Base-by-base conservation (phyloP, 1,140 invertebrate species). In the Eupristina koningsbergeri region DNA sequence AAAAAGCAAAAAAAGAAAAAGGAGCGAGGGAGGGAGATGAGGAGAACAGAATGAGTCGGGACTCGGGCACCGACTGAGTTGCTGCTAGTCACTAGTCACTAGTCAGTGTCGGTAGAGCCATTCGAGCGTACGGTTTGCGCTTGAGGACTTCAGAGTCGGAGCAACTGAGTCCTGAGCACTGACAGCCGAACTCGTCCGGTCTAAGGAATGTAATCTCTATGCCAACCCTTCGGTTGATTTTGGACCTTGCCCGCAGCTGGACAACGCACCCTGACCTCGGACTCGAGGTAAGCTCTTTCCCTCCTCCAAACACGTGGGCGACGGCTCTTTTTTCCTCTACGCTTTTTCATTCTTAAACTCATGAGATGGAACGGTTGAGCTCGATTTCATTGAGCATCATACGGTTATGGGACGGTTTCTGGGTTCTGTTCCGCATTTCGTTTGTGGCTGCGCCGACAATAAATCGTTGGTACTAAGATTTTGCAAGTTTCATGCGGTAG, bases 91-190 rank as follows among this genome's bases (percentile, higher is more conserved):
- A 39, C 63, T 29, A 39, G 78, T 8, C 19, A 41, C 47, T 64
- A 7, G 36, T 45, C 76, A 84, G 75, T 85, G 71, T 84, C 76
- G 82, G 84, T 83, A 80, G 77, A 86, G 87, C 45, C 87, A 87
- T 88, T 89, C 80, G 84, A 71, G 82, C 69, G 86, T 80, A 75
- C 86, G 81, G 84, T 87, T 81, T 84, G 80, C 81, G 88, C 87
- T 88, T 88, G 90, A n/a, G n/a, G 89, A 91, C 87, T 91, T 90
- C 89, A 89, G 91, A 89, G 88, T 92, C 90, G 90, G 90, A 91
- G 91, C 89, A 89, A 90, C 89, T 91, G 89, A 45, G 90, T 91
- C 90, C 90, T 89, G 34, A 67, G 15, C 64, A 15, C 31, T n/a
- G 64, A 67, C 41, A 36, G 83, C 82, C 85, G 85, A 86, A 80